Evolutionary conservation across 1,140 invertebrate species (phyloP).

Genomic region (Choristoneura fumiferana): DNA sequence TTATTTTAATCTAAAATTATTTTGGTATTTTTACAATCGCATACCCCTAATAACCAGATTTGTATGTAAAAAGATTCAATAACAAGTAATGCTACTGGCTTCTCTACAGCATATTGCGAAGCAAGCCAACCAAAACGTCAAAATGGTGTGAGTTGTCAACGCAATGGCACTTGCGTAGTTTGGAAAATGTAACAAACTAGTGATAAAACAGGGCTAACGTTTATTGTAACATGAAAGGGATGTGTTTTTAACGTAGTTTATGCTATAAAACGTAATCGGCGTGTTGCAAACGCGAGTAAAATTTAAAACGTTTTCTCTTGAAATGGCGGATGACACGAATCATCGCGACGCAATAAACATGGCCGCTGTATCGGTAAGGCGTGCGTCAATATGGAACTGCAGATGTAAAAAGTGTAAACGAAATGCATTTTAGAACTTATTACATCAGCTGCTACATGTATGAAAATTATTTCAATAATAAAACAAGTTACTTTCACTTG

Average conservation of each 20-base stretch:
- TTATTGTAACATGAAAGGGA: slow-evolving; percentile 44
- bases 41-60: background rate
- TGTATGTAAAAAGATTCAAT: slow-evolving; percentile 21
- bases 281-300: slow-evolving; percentile 50
- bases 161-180: slow-evolving; percentile 67
- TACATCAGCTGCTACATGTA: background rate
- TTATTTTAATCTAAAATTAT: too few relatives aligned
- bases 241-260: slow-evolving; percentile 50
- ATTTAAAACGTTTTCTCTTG: slow-evolving; percentile 56
- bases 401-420: slow-evolving; percentile 26
- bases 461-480: background rate
- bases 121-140: slow-evolving; percentile 64
- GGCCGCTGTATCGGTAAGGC: slow-evolving; percentile 76
- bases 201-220: slow-evolving; percentile 51
- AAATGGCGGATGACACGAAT: slow-evolving; percentile 78
- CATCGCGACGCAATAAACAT: slow-evolving; percentile 77
- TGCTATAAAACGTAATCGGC: slow-evolving; percentile 35
- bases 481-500: background rate
- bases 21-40: background rate
- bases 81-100: slow-evolving; percentile 62
- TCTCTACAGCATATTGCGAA: slow-evolving; percentile 38
- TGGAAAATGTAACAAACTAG: slow-evolving; percentile 55
- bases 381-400: slow-evolving; percentile 67
- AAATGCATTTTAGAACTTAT: slow-evolving; percentile 18
- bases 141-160: slow-evolving; percentile 74